These are phyloP conservation scores for Progne subis DNA, from an alignment of 2,113 vertebrate genomes.

Conservation along the genomic window DNA sequence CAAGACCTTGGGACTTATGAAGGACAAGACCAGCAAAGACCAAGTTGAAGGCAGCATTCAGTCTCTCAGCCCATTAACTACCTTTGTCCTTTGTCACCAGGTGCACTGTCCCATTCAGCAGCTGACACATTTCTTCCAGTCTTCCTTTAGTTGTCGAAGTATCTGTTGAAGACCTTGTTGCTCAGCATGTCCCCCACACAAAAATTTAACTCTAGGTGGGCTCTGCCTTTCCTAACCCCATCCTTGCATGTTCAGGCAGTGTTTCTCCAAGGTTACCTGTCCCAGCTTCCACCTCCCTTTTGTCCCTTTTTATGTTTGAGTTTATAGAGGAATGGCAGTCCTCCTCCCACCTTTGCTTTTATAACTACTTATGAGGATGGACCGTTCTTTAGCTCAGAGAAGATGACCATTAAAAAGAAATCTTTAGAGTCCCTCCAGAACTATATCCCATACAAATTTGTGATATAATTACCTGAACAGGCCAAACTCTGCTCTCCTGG, in stretches of 20 bases:
- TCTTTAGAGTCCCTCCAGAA: not conserved
- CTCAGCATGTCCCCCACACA: accelerated
- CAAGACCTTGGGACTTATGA: not conserved
- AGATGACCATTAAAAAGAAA: not conserved
- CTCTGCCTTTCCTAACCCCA: not conserved
- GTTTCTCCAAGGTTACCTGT: not conserved
- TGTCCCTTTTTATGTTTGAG: not conserved
- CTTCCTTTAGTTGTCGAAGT: not conserved
- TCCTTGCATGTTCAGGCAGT: not conserved
- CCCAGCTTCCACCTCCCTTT: not conserved
- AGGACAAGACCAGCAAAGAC: not conserved
- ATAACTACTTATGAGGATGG: not conserved
- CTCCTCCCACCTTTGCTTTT: not conserved
- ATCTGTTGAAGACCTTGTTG: not conserved
- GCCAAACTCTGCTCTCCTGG: not conserved
- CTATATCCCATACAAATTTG: not conserved
- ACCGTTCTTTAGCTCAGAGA: not conserved
- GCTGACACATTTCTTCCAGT: not conserved
- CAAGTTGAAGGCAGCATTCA: not conserved
- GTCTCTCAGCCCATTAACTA: not conserved
- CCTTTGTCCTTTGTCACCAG: not conserved
- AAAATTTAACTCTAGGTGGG: not conserved
- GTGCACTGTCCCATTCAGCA: not conserved
- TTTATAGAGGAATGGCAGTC: not conserved
- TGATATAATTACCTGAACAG: not conserved